A percentile compares a stretch with the other conserved stretches of the same genome.
Evolutionary conservation across 2,888 invertebrate species (phyloP).

Genomic region (Epinotia brunnichana): DNA sequence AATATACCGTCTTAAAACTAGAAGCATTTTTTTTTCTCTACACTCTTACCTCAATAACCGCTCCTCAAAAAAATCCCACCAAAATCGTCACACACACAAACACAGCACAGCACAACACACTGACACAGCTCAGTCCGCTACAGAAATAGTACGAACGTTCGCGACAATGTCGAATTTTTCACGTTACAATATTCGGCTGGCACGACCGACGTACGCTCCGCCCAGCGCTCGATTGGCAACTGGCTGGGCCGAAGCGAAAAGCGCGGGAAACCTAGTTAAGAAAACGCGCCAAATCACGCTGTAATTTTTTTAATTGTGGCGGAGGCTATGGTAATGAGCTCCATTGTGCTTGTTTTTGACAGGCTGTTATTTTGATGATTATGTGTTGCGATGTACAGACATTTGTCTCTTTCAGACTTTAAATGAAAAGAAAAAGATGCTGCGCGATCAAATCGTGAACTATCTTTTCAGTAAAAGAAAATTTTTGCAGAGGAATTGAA

Average conservation of each 20-base stretch:
- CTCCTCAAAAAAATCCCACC: constrained; percentile 17
- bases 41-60: constrained; percentile 14
- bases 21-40: not conserved
- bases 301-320: constrained; percentile 27
- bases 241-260: constrained; percentile 38
- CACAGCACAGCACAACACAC: constrained; percentile 37
- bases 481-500: no score
- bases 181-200: constrained; percentile 28
- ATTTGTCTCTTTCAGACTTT: no score
- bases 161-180: constrained; percentile 41
- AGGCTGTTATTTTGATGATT: constrained; percentile 12
- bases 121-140: constrained; percentile 31
- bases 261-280: constrained; percentile 39
- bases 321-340: constrained; percentile 37
- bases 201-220: constrained; percentile 24
- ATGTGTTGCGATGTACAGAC: not conserved
- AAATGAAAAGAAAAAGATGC: no score
- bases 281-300: constrained; percentile 38
- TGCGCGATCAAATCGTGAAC: no score
- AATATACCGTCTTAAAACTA: not conserved
- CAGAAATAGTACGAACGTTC: constrained; percentile 34
- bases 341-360: constrained; percentile 25
- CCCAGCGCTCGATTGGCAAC: constrained; percentile 18
- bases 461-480: no score
- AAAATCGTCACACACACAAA: constrained; percentile 37